Evolutionary conservation across 2,888 invertebrate genomes (phyloP), one percentile per base, ranked within the genome.

Genomic region (Galerucella nymphaeae): DNA sequence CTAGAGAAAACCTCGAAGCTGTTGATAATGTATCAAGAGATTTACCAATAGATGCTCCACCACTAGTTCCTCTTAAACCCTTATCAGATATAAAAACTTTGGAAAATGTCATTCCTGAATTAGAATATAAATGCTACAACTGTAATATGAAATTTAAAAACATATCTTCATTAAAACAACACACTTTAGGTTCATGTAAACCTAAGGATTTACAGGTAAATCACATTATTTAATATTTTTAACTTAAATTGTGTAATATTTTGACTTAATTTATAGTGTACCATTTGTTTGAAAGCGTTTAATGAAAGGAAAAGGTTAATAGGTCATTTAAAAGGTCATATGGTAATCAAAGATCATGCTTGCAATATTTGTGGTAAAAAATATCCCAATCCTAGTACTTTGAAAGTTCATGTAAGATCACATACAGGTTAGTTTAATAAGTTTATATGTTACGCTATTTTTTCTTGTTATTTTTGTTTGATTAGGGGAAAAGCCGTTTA

Each of bases 351-450:
- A 79, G 84, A 85, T 66, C 84, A 85, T 71, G 79, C 77, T 4
- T 87, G 87, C 78, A 85, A 85, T 53, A 82, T 86, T 59, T 87
- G 87, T 76, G 85, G 84, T 2, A 86, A 86, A 77, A 80, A 84
- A 16, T 86, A 86, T 77, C 85, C 86, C 4, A 86, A 85, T 78
- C 84, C 84, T 0, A 86, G 86, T 75, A 85, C 85, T n/a, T 84
- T 86, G 72, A 80, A 81, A 66, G 84, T 91, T 75, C 91, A 91
- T 87, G 90, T 89, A 89, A 88, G 91, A 82, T 90, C 90, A 76
- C 90, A 90, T 88, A 88, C 87, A 18, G 87, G 61, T 62, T 11
- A 41, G 59, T 59, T 16, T 23, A 5, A 85, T 14, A 86, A 30
- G 86, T 86, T 0, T 86, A 84, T 74, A 84, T 38, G 30, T 30